Evolutionary conservation across 2,113 vertebrate genomes (phyloP).

Genomic region (Galeopterus variegatus): DNA sequence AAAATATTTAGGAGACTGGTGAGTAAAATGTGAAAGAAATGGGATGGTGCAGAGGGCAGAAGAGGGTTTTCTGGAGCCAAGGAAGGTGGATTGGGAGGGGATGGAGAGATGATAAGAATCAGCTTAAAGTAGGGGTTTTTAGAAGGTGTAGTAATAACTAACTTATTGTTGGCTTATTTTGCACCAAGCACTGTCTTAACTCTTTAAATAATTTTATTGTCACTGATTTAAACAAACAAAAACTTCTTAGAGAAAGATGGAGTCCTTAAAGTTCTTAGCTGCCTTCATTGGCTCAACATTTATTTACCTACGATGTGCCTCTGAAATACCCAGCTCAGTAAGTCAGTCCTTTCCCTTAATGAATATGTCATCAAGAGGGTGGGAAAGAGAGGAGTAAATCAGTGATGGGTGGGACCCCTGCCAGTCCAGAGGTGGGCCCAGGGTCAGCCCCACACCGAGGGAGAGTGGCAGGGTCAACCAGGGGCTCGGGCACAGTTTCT

Average conservation of each 20-base stretch:
- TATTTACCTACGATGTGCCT: neutral
- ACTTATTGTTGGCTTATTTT: neutral
- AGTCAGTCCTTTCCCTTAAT: neutral
- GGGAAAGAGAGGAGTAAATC: neutral
- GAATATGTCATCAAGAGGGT: neutral
- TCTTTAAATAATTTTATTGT: slow-evolving; percentile 5
- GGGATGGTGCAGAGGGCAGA: neutral
- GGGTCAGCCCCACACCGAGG: neutral
- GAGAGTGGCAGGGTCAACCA: neutral
- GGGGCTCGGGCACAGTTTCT: neutral
- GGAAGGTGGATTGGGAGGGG: neutral
- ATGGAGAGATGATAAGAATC: neutral
- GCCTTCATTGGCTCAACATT: neutral
- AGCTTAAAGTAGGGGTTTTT: neutral
- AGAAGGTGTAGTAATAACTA: neutral
- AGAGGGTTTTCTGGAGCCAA: neutral
- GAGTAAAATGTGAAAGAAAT: neutral
- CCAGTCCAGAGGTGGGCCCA: neutral
- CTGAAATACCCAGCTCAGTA: neutral
- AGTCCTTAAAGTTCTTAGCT: neutral
- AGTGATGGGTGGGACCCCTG: neutral
- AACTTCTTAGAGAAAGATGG: neutral
- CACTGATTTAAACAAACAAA: neutral
- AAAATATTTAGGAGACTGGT: neutral
- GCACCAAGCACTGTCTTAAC: neutral